phyloP scores from a whole-genome alignment of 2,113 vertebrate species.

The Cinclus cinclus region DNA sequence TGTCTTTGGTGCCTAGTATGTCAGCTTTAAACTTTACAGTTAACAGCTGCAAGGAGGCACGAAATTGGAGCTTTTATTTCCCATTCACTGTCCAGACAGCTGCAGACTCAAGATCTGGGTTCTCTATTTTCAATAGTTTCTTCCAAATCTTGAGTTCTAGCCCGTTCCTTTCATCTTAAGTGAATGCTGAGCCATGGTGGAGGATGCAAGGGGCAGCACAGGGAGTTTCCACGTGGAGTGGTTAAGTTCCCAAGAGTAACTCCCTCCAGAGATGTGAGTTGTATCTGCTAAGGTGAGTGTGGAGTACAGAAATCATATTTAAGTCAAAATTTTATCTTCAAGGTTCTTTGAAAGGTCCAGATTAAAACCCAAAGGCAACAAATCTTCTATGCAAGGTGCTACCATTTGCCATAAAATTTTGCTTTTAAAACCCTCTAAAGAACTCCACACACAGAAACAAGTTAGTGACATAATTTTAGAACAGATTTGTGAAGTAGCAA shows the following conservation, averaged over 20 bases:
- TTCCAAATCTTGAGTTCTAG: background rate
- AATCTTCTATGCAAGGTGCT: background rate
- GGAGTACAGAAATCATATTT: background rate
- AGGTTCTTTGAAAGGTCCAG: background rate
- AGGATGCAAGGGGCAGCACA: background rate
- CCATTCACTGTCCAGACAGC: background rate
- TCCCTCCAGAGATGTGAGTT: background rate
- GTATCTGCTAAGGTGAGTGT: background rate
- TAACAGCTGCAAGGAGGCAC: background rate
- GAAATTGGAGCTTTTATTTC: background rate
- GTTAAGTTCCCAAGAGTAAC: background rate
- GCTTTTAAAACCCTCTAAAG: background rate
- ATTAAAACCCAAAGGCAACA: background rate
- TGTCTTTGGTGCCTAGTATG: background rate
- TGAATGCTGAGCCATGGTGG: background rate
- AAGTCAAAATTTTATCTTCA: background rate
- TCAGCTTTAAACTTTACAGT: background rate
- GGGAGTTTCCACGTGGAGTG: background rate
- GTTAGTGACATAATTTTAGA: background rate
- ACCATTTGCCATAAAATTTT: background rate
- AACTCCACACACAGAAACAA: background rate
- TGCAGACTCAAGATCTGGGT: background rate
- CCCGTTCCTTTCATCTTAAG: background rate
- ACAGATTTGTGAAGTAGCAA: background rate
- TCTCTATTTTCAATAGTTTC: background rate